Percentiles rank a stretch among this genome's conserved stretches.
Conservation (phyloP, 1,140 invertebrate genomes). For the Euura saliciscinereae region DNA sequence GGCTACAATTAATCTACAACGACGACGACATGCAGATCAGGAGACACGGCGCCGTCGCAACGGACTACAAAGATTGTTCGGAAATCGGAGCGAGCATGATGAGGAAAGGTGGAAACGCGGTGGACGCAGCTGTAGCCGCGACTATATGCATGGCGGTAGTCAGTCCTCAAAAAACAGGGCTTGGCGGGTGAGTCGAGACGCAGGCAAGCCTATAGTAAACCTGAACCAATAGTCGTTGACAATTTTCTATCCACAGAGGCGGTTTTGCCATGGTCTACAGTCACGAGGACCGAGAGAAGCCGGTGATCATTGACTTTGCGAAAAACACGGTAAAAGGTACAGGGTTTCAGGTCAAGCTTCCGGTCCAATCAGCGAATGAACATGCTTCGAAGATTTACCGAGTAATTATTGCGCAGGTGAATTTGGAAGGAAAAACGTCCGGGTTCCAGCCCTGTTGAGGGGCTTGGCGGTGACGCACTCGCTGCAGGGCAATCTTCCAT, state of each 20-base stretch:
- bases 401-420: conserved; percentile 25
- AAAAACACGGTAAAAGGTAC: conserved; percentile 48
- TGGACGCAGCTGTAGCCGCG: conserved; percentile 72
- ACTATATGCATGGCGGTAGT: conserved; percentile 73
- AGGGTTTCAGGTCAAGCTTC: too few species aligned
- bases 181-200: conserved; percentile 68
- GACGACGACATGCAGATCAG: conserved; percentile 62
- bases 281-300: conserved; percentile 59
- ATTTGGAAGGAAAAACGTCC: conserved; percentile 41
- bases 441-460: conserved; percentile 64
- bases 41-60: conserved; percentile 76
- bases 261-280: conserved; percentile 77
- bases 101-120: conserved; percentile 70
- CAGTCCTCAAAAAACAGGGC: conserved; percentile 70
- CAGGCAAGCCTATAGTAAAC: too few species aligned
- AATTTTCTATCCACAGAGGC: conserved; percentile 62
- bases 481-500: conserved; percentile 67
- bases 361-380: too few species aligned
- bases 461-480: conserved; percentile 67
- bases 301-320: conserved; percentile 65
- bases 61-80: conserved; percentile 75
- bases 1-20: conserved; percentile 71
- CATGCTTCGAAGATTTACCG: too few species aligned
- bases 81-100: conserved; percentile 71
- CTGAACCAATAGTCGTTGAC: too few species aligned